These are phyloP conservation scores for Himalopsyche japonica DNA, from an alignment of 2,888 invertebrate genomes.

Conservation along the genomic window DNA sequence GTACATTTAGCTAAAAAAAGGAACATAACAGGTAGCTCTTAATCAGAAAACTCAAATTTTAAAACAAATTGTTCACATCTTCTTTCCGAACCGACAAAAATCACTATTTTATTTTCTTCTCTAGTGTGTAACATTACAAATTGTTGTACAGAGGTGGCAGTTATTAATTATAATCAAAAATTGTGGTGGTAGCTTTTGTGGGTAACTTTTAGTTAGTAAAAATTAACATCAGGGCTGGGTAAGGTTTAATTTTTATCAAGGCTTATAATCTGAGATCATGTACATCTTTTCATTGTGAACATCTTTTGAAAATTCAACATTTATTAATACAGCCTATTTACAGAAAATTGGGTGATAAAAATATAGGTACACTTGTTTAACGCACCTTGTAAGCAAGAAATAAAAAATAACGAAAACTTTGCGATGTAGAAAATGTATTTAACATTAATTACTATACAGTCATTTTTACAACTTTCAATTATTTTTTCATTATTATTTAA, in stretches of 20 bases:
- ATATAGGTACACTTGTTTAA: too few species aligned
- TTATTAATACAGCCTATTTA: too few species aligned
- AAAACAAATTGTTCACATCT: conserved; percentile 25
- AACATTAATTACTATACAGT: too few species aligned
- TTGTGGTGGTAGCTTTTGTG: conserved; percentile 22
- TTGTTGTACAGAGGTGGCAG: conserved; percentile 37
- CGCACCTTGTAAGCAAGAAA: too few species aligned
- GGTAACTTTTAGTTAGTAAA: conserved; percentile 33
- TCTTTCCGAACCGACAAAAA: conserved; percentile 12
- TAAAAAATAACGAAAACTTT: too few species aligned
- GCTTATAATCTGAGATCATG: neutral
- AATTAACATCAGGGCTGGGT: conserved; percentile 5
- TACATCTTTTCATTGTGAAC: neutral
- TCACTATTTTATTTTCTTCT: conserved; percentile 14
- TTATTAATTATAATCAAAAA: conserved; percentile 29
- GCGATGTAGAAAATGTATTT: too few species aligned
- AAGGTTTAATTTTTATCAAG: neutral
- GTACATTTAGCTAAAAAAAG: conserved; percentile 41
- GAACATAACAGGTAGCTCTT: conserved; percentile 41
- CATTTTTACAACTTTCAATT: too few species aligned
- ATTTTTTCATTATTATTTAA: neutral
- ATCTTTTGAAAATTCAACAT: too few species aligned
- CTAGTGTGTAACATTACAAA: conserved; percentile 31
- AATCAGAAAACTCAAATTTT: conserved; percentile 33
- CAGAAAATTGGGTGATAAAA: too few species aligned